Conservation (phyloP, 1,140 invertebrate species). For the Drosophila nigromelanica region DNA sequence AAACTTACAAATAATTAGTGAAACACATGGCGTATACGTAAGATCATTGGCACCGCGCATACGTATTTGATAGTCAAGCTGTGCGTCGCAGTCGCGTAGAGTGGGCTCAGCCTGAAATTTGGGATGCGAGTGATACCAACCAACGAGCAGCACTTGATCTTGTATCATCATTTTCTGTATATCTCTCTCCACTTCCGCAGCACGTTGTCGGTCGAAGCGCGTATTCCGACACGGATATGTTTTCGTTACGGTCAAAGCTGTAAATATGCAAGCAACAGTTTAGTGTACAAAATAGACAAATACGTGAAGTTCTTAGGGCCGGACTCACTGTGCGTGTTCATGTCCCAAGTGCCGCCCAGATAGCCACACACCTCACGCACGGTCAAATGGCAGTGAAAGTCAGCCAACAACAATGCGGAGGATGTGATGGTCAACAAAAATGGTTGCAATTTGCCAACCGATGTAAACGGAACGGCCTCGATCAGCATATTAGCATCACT, state of each 20-base stretch:
- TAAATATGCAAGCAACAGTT: conserved; percentile 68
- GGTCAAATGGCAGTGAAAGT: conserved; percentile 97
- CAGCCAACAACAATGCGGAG: conserved; percentile 94
- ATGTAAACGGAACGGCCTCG: conserved; percentile 93
- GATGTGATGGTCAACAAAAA: conserved; percentile 95
- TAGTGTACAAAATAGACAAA: background rate
- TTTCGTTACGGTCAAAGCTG: conserved; percentile 93
- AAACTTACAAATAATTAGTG: conserved; percentile 94
- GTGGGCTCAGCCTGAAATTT: conserved; percentile 94
- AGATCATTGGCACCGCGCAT: conserved; percentile 96
- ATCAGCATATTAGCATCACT: conserved; percentile 95
- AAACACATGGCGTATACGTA: conserved; percentile 96
- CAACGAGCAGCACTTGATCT: conserved; percentile 92
- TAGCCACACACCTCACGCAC: conserved; percentile 97
- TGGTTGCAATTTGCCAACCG: conserved; percentile 94
- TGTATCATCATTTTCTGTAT: conserved; percentile 93
- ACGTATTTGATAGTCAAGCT: conserved; percentile 97
- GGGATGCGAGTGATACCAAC: conserved; percentile 99
- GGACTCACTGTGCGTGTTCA: conserved; percentile 94
- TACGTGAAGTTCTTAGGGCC: conserved; percentile 20
- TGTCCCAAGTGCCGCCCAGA: conserved; percentile 96
- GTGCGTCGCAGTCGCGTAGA: conserved; percentile 94
- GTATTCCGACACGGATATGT: conserved; percentile 95
- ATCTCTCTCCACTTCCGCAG: conserved; percentile 90
- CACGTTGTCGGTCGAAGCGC: conserved; percentile 90